phyloP scores from a whole-genome alignment of 2,888 invertebrate species.

The Pyrochroa serraticornis region DNA sequence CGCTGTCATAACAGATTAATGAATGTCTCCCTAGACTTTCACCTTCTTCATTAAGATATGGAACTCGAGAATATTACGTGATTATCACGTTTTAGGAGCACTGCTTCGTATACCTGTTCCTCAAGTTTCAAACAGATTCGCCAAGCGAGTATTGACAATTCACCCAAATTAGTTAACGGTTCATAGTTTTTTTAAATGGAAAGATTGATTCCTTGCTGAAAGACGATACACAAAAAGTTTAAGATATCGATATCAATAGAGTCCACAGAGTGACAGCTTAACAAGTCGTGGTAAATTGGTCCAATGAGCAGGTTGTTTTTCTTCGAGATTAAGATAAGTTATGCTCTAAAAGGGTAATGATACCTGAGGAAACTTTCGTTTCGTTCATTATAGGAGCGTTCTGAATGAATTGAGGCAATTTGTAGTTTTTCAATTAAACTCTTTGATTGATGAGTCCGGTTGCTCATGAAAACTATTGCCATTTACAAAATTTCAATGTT shows the following conservation, averaged over 20 bases:
- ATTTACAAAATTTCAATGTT: too few relatives aligned
- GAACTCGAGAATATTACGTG: neutral
- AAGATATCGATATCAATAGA: constrained; percentile 50
- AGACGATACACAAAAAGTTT: constrained; percentile 38
- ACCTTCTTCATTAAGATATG: constrained; percentile 25
- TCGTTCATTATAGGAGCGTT: too few relatives aligned
- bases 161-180: neutral
- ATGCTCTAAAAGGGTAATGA: neutral
- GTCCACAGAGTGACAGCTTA: constrained; percentile 50
- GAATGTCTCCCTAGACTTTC: constrained; percentile 57
- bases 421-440: too few relatives aligned
- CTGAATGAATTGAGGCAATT: too few relatives aligned
- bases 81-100: neutral
- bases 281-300: constrained; percentile 52
- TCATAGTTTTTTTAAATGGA: constrained; percentile 24
- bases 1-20: constrained; percentile 60
- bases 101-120: neutral
- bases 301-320: constrained; percentile 46
- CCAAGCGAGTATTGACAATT: too few relatives aligned
- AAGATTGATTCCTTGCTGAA: constrained; percentile 40
- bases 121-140: neutral
- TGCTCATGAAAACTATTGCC: too few relatives aligned
- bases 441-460: too few relatives aligned
- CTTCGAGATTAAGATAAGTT: constrained; percentile 26
- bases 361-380: too few relatives aligned